These are phyloP conservation scores for Parotocinclus haroldoi DNA, from an alignment of 2,797 vertebrate species.

Conservation along the genomic window DNA sequence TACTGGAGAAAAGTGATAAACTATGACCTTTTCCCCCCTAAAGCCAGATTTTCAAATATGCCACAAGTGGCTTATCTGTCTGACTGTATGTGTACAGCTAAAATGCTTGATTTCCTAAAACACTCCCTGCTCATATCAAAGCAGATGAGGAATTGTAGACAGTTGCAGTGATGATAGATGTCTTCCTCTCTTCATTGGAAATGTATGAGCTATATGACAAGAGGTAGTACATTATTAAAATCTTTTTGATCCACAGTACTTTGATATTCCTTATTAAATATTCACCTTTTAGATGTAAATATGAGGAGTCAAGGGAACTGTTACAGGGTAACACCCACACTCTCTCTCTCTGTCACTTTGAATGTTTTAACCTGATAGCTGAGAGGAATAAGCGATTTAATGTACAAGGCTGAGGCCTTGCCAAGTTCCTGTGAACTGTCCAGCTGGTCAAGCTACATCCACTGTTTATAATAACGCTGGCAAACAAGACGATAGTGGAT, in stretches of 20 bases:
- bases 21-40: constrained; percentile 28
- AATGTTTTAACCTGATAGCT: constrained; percentile 34
- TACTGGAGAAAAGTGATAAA: constrained; percentile 22
- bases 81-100: constrained; percentile 34
- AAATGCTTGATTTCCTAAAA: constrained; percentile 43
- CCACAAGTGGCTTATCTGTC: constrained; percentile 17
- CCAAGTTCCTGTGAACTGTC: neutral
- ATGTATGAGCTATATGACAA: constrained; percentile 48
- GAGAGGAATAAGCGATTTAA: constrained; percentile 26
- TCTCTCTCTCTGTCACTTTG: constrained; percentile 40
- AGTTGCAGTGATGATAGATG: constrained; percentile 39
- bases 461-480: neutral
- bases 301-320: constrained; percentile 46
- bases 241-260: constrained; percentile 46
- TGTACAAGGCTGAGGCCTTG: constrained; percentile 2
- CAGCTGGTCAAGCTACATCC: constrained; percentile 8
- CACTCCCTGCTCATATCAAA: constrained; percentile 32
- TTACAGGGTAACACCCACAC: constrained; percentile 50
- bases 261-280: constrained; percentile 50
- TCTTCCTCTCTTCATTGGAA: constrained; percentile 42
- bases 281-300: constrained; percentile 55
- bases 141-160: constrained; percentile 32
- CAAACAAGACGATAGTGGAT: no score
- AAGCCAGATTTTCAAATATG: constrained; percentile 26
- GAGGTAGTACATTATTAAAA: constrained; percentile 52